Base-by-base conservation (phyloP, 2,888 invertebrate genomes). In the Campoplex nolae region DNA sequence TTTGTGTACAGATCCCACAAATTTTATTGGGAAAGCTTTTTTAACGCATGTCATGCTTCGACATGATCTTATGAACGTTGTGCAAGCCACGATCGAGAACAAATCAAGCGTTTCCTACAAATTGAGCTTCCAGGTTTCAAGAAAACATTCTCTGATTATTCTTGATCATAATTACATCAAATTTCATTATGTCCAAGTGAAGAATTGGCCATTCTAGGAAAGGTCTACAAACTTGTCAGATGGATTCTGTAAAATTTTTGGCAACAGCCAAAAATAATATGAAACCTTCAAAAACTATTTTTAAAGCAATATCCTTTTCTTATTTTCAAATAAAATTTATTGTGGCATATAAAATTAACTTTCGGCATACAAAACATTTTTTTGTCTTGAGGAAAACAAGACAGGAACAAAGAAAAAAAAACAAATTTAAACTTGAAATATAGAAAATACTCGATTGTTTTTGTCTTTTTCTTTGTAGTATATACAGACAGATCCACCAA, bases 401-500 rank as follows among this genome's bases (percentile, higher is more conserved):
- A 32, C 58, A 4, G 2, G 28, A 28, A 13, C 58, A 0, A 16
- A 45, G 23, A 18, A 6, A 1, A 11, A 45, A 70, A 70, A 1
- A 74, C 1, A 16, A 28, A 8, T 42, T 23, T 3, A 18, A 42
- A 13, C 56, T 9, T 42, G 18, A 11, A 79, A 38, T 32, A 32
- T 67, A n/a, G 4, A 45, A 70, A 18, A 16, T 16, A 16, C 18
- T 45, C 28, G 4, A 45, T 18, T 7, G 11, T 8, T 18, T 45
- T 54, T 45, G 45, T 45, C 13, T 80, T 89, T 85, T 88, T 88
- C 86, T 90, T 96, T 96, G 65, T 95, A 98, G 98, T 97, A 98
- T 95, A 96, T 98, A 56, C 98, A 98, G 95, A 97, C 98, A 74
- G 99, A 99, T 94, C 98, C 99, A 85, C 98, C 99, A 28, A 99